Base-by-base conservation (phyloP, 1,140 invertebrate species). In the Drosophila sulfurigaster region DNA sequence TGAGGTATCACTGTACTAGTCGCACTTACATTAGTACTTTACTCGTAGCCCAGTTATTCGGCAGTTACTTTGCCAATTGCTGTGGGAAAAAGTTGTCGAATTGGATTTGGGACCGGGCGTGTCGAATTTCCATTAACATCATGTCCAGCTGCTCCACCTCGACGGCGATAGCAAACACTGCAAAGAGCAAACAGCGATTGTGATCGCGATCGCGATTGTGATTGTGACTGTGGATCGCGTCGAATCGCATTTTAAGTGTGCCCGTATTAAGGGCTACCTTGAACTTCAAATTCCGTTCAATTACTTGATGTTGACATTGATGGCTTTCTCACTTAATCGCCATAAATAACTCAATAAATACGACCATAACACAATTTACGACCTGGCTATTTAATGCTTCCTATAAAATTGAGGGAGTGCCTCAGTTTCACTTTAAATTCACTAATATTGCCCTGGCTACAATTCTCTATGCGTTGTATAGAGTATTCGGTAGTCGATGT, bases 51-150 rank as follows among this genome's bases (percentile, higher is more conserved):
- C 69, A 73, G 54, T 43, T 67, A 62, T 41, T 32, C 32, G 57
- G 32, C 13, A 30, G 16, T n/a, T 20, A 7, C 30, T 32, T 72
- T 60, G 64, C 60, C 73, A 83, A 83, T 89, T 89, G 85, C 60
- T 88, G 83, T 88, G 83, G 85, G 85, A 88, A 88, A 89, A 81
- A 67, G 74, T 68, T 74, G 65, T 56, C 32, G 72, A 69, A 73
- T 54, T 68, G 41, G 68, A 69, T 68, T 54, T 68, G 41, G 46
- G 60, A 57, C 72, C 52, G 64, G 81, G 81, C 81, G 78, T 74
- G 81, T 70, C 74, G n/a, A 75, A 66, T 76, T 69, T 51, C 32
- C 70, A 85, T 86, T 85, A 69, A 49, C 80, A 85, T 85, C 80
- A 83, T 83, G 82, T 77, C 49, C 60, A 77, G 49, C 67, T 32